phyloP scores from a whole-genome alignment of 2,888 invertebrate species.

The Steromphala cineraria region DNA sequence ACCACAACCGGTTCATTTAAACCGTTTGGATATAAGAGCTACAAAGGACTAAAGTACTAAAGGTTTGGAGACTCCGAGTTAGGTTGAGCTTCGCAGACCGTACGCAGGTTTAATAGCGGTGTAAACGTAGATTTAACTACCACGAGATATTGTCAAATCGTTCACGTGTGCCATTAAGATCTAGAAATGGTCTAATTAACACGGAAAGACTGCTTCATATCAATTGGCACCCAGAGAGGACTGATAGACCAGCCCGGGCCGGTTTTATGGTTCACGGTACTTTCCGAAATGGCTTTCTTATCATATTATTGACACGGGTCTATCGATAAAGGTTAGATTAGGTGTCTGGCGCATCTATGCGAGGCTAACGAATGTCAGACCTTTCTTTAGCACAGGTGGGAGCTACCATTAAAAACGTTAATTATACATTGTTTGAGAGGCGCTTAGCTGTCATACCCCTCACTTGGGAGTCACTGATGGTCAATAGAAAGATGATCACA shows the following conservation, averaged over 20 bases:
- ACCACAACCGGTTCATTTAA: too few relatives aligned
- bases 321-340: background rate
- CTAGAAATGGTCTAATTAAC: conserved; percentile 13
- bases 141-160: background rate
- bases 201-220: conserved; percentile 12
- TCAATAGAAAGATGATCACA: background rate
- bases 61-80: too few relatives aligned
- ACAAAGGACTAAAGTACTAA: too few relatives aligned
- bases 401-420: background rate
- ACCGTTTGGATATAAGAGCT: too few relatives aligned
- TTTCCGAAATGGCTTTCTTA: conserved; percentile 11
- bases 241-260: conserved; percentile 12
- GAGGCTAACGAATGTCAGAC: background rate
- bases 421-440: background rate
- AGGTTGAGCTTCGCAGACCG: background rate
- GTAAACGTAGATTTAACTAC: background rate
- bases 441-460: background rate
- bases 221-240: background rate
- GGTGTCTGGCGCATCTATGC: background rate
- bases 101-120: background rate
- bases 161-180: background rate
- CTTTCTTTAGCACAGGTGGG: background rate
- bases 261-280: conserved; percentile 14
- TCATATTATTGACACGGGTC: background rate
- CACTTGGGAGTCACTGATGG: background rate